Base-by-base conservation (phyloP, 2,113 vertebrate species). In the Aspidoscelis tigris region DNA sequence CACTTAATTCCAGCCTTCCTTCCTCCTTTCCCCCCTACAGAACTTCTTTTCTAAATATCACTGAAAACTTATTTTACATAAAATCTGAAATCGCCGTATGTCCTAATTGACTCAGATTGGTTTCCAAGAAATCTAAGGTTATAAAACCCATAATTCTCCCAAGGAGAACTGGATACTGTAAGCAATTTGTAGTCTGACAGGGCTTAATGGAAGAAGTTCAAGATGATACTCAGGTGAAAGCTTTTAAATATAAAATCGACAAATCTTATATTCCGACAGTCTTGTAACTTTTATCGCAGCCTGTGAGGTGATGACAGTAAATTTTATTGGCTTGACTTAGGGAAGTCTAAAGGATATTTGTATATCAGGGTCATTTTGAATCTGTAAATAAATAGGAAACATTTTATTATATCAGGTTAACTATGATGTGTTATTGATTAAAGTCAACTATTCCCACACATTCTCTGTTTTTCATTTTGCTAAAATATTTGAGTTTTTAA, bases 401-500 rank as follows among this genome's bases (percentile, higher is more conserved):
- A 44, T 26, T 88, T 90, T 39, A 73, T 89, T 83, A 69, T 50
- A 47, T 58, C 72, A 26, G 53, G 61, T 66, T 75, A 33, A 18
- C 5, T 24, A 88, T 70, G 61, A 88, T 41, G 39, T 73, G 84
- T 79, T 53, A 41, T 21, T 10, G 24, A 61, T 71, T 33, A 75
- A 73, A 41, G 18, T 50, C 24, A 64, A 10, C 61, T 89, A 85
- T 61, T 20, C 83, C 85, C 80, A 26, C 18, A 1, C 77, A 65
- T 43, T 61, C 26, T 22, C 24, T 24, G 61, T 83, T 71, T 11
- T 20, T 41, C 87, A 80, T 80, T 73, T 74, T 87, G 47, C 69
- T 82, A 82, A 76, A 90, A 33, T 16, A 16, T 83, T 26, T 88
- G 55, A 80, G 87, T 85, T 86, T 58, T 81, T 86, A 69, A 80